A percentile compares a stretch with the other conserved stretches of the same genome.
These are phyloP conservation scores for Megalurothrips usitatus DNA, from an alignment of 2,888 invertebrate species.

Conservation along the genomic window DNA sequence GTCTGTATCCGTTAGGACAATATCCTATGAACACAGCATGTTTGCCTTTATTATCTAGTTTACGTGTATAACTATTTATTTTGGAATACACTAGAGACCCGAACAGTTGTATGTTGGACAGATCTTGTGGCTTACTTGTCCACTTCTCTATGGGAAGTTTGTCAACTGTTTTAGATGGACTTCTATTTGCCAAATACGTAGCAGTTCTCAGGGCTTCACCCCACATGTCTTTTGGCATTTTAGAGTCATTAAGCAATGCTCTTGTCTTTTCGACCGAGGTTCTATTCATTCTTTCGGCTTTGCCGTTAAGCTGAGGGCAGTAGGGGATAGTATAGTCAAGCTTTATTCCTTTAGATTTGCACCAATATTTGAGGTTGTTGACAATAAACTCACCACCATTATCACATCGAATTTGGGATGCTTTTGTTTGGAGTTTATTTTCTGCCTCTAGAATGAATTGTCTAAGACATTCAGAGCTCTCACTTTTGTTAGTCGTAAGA, in stretches of 20 bases:
- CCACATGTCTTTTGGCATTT: background rate
- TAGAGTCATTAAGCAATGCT: background rate
- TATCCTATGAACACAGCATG: conserved; percentile 3
- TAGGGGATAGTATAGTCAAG: background rate
- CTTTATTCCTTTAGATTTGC: background rate
- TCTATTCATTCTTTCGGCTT: background rate
- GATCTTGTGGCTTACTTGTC: background rate
- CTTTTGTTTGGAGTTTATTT: background rate
- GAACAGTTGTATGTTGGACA: no score
- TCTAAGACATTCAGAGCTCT: background rate
- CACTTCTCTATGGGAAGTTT: background rate
- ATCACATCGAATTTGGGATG: background rate
- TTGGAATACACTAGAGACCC: no score
- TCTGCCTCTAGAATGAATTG: background rate
- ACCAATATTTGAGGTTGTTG: background rate
- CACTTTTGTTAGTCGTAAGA: background rate
- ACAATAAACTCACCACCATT: background rate
- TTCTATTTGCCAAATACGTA: background rate
- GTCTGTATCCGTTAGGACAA: background rate
- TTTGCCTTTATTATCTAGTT: background rate
- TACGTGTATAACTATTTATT: background rate
- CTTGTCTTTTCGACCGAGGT: background rate
- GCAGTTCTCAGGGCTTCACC: background rate
- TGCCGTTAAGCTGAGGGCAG: background rate
- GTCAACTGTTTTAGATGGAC: background rate